phyloP scores from a whole-genome alignment of 2,797 vertebrate genomes.

The Molossus molossus region DNA sequence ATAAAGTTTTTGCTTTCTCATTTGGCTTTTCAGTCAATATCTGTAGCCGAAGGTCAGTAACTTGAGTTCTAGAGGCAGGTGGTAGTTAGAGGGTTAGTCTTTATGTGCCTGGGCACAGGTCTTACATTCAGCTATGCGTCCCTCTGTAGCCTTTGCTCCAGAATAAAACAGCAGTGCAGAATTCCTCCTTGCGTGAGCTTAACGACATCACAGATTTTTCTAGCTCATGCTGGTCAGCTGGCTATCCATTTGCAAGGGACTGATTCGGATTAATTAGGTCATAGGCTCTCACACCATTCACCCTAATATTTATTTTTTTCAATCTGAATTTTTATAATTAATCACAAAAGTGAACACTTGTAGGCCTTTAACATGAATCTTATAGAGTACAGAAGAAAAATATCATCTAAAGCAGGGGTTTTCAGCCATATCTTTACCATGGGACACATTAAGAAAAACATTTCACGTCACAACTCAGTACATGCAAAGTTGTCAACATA shows the following conservation, averaged over 20 bases:
- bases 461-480: constrained; percentile 21
- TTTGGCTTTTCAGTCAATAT: neutral
- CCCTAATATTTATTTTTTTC: neutral
- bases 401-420: neutral
- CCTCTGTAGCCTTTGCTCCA: neutral
- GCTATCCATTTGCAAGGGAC: neutral
- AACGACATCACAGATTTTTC: neutral
- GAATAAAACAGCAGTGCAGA: constrained; percentile 18
- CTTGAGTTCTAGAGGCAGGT: neutral
- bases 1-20: constrained; percentile 30
- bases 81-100: neutral
- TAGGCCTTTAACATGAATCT: neutral
- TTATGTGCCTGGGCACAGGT: neutral
- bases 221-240: neutral
- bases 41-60: neutral
- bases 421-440: constrained; percentile 12
- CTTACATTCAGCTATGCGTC: neutral
- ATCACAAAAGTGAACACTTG: constrained; percentile 12
- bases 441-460: constrained; percentile 29
- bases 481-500: neutral
- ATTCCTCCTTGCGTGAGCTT: neutral
- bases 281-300: neutral
- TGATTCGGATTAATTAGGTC: neutral
- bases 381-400: neutral
- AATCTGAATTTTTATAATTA: constrained; percentile 6